Percentiles rank a stretch among this genome's conserved stretches.
Conservation (phyloP, 2,797 vertebrate species). For the Holocentrus rufus region DNA sequence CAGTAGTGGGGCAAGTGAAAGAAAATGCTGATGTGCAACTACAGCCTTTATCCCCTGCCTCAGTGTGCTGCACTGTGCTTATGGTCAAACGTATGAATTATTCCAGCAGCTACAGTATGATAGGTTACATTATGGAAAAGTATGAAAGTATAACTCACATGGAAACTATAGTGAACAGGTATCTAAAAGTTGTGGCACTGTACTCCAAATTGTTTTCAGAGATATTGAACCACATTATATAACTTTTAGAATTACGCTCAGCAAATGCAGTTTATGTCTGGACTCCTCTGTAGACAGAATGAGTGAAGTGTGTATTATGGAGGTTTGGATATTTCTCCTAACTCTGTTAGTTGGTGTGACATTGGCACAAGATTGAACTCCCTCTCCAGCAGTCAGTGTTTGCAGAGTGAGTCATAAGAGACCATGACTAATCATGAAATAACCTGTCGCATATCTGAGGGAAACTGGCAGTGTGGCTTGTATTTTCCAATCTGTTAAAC, state of each 20-base stretch:
- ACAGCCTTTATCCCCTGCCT: too few relatives aligned
- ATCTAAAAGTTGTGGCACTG: background rate
- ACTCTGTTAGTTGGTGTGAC: constrained; percentile 70
- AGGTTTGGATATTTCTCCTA: constrained; percentile 64
- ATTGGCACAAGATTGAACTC: constrained; percentile 74
- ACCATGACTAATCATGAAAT: constrained; percentile 77
- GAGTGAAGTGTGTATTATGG: constrained; percentile 46
- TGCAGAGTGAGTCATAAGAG: constrained; percentile 73
- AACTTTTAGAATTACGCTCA: constrained; percentile 22
- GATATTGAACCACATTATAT: constrained; percentile 33
- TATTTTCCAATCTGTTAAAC: constrained; percentile 76
- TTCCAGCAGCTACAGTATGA: background rate
- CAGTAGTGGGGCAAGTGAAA: background rate
- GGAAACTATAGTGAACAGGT: background rate
- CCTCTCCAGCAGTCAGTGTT: constrained; percentile 69
- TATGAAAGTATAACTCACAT: constrained; percentile 25
- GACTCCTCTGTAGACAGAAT: constrained; percentile 37
- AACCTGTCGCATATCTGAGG: constrained; percentile 73
- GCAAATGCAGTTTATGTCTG: constrained; percentile 35
- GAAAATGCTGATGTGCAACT: too few relatives aligned
- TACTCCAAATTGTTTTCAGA: background rate
- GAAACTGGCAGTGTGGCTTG: constrained; percentile 66
- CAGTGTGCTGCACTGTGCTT: too few relatives aligned
- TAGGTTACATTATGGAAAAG: constrained; percentile 1
- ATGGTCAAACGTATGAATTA: too few relatives aligned